phyloP scores from a whole-genome alignment of 2,797 vertebrate genomes.

The Sciurus vulgaris region DNA sequence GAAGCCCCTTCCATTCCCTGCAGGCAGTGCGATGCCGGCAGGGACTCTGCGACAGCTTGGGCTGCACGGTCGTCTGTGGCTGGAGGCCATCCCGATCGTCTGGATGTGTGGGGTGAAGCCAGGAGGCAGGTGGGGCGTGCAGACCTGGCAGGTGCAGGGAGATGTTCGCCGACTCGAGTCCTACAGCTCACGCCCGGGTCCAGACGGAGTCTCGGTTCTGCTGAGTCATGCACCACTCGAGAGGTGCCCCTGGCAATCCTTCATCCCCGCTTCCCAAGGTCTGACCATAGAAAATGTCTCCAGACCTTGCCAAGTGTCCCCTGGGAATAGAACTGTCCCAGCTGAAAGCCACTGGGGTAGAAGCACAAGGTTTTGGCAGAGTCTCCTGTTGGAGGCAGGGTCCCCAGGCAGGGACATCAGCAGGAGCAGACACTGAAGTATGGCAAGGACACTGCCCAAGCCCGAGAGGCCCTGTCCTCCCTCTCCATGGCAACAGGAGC shows the following conservation, averaged over 20 bases:
- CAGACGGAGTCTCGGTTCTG: too few species aligned
- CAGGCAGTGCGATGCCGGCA: neutral
- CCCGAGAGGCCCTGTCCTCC: neutral
- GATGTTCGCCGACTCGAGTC: neutral
- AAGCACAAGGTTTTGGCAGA: neutral
- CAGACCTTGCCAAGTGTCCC: neutral
- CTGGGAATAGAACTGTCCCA: neutral
- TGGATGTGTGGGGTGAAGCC: neutral
- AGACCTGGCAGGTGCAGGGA: too few species aligned
- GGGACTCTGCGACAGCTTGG: neutral
- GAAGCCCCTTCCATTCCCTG: neutral
- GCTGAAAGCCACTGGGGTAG: neutral
- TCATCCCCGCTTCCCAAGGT: neutral
- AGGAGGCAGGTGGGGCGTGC: neutral
- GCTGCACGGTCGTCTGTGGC: too few species aligned
- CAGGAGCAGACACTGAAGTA: neutral
- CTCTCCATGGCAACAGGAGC: fast-evolving
- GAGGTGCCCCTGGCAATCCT: neutral
- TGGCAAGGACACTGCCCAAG: neutral
- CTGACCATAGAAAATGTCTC: neutral
- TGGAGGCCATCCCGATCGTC: neutral
- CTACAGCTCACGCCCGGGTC: neutral
- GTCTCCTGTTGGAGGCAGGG: neutral
- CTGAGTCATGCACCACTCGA: neutral
- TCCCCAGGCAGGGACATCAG: neutral